Conservation (phyloP, 30 jellyfish, hydroid and myxozoan species). For the Pelagia noctiluca region DNA sequence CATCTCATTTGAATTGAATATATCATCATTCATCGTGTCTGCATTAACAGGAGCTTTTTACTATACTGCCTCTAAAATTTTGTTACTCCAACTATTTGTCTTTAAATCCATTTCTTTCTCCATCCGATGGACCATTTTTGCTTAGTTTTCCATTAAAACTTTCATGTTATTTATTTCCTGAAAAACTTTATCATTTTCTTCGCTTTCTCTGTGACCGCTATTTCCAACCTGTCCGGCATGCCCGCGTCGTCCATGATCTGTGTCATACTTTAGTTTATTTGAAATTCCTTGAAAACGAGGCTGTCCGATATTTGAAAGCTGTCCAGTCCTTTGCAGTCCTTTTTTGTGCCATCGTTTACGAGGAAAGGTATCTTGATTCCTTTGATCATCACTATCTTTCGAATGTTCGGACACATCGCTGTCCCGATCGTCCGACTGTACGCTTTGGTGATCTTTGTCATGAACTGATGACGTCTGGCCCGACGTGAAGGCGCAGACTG, state of each 20-base stretch:
- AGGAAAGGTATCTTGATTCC: neutral
- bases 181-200: neutral
- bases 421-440: conserved; percentile 28
- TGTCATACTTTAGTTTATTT: neutral
- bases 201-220: no score
- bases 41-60: conserved; percentile 3
- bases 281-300: neutral
- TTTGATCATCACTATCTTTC: neutral
- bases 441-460: conserved; percentile 2
- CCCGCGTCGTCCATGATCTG: neutral
- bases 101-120: conserved; percentile 5
- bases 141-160: neutral
- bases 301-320: neutral
- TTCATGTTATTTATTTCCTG: conserved; percentile 12
- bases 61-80: conserved; percentile 22
- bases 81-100: neutral
- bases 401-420: conserved; percentile 10
- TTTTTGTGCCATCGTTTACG: no score
- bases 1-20: no score
- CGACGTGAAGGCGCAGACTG: no score
- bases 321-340: no score
- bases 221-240: conserved; percentile 19
- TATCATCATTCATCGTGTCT: conserved; percentile 1
- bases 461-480: conserved; percentile 3
- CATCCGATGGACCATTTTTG: conserved; percentile 5